Evolutionary conservation across 2,888 invertebrate genomes (phyloP), one percentile per base, ranked within the genome.

Genomic region (Patella ulyssiponensis): DNA sequence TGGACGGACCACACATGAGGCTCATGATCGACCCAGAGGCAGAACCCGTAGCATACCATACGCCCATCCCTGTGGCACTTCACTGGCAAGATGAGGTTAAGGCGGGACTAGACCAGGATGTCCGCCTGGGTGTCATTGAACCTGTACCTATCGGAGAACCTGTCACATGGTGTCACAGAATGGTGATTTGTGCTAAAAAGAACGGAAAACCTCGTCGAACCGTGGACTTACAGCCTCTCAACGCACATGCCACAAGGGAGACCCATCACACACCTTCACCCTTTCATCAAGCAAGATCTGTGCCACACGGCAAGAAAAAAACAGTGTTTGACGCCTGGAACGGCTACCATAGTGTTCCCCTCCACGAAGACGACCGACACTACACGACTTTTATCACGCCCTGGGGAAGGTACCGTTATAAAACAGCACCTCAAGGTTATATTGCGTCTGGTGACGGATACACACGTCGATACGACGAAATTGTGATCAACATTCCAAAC

Each of bases 21-120:
- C 78, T 87, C 9, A 82, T 87, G 84, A 76, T 85, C 0, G 84
- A 87, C 69, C 81, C 82, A 0, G 64, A 80, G 23, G 86, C 86
- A 12, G 73, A 53, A 52, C 86, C 85, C 9, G 81, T 84, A 0
- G 85, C 84, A 17, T 76, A 82, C 69, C 86, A 87, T 73, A 85
- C 83, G 1, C 86, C 86, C 7, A 79, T 86, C n/a, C 85, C 84
- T 20, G 85, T 87, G 4, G 86, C 85, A n/a, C 12, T 87, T 0
- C 86, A 86, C 73, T 87, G 86, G 86, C 82, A 81, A 64, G 82
- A 84, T 9, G 82, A 80, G 9, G 84, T 86, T 3, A 87, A 87
- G 71, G 83, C 77, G 33, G 84, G 82, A 0, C 79, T 86, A 2
- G 86, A 86, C 74, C 83, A 80, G 23, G 85, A 86, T 75, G 84